Base-by-base conservation (phyloP, 2,113 vertebrate genomes). In the Lipotes vexillifer region DNA sequence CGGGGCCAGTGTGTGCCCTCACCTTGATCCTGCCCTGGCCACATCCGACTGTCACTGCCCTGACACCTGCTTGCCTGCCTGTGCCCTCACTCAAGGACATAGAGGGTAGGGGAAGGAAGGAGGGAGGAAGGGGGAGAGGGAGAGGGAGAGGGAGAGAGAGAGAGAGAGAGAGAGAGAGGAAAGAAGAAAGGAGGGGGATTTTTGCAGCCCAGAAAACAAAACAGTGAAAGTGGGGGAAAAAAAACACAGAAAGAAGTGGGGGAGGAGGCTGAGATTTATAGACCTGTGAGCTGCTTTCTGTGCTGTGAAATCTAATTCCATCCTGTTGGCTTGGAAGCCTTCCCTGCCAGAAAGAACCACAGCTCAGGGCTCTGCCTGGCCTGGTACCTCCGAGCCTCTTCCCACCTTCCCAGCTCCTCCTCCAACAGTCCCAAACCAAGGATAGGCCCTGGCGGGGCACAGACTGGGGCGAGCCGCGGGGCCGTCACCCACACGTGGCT, bases 251-350 rank as follows among this genome's bases (percentile, higher is more conserved):
- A 69, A 93, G 94, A 93, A 46, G 95, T 36, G 55, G 96, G 89
- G 97, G 97, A 97, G 96, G 95, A 55, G 29, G 87, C 96, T 97
- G 96, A 97, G 97, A 98, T 97, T 97, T 97, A 97, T 96, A 98
- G 97, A 95, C 96, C 96, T 71, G 93, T 55, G 97, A 98, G 95
- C 90, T 96, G 96, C 92, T 97, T 97, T 97, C 92, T 95, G 87
- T 17, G 25, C 97, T 97, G 97, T 93, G 98, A 97, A 98, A 97
- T 98, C 97, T 97, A 98, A 98, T 96, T 98, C 97, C 93, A 97
- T 97, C 95, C 95, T 92, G 87, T 55, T 7, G 4, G 95, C 71
- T 96, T 97, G 97, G 98, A 98, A 97, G 94, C 78, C 49, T 97
- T 96, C 89, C 92, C 96, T 89, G 96, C 85, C 93, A 94, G 77